Conservation (phyloP, 2,888 invertebrate genomes). For the Pemphredon lugubris region DNA sequence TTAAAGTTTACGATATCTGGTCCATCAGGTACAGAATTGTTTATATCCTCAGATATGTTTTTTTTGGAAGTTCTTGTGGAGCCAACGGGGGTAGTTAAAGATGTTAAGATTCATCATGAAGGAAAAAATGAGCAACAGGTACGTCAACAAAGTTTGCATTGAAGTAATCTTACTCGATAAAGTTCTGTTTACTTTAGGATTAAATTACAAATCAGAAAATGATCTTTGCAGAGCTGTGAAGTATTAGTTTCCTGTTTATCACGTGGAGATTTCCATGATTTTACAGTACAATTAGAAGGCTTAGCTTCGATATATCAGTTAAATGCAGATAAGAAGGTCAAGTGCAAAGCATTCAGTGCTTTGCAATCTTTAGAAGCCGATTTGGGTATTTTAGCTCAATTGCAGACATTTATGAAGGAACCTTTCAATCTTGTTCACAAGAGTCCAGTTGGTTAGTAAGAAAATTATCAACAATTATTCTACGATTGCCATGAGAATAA, state of each 20-base stretch:
- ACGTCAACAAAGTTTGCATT: constrained; percentile 1
- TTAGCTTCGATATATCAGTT: constrained; percentile 95
- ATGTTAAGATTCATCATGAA: constrained; percentile 96
- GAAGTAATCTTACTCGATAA: background rate
- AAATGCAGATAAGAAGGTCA: constrained; percentile 96
- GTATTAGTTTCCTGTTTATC: constrained; percentile 93
- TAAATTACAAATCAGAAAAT: background rate
- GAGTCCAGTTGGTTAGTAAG: constrained; percentile 89
- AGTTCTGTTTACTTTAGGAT: background rate
- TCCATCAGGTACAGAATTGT: constrained; percentile 90
- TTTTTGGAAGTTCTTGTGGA: constrained; percentile 95
- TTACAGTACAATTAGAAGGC: constrained; percentile 95
- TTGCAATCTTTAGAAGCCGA: constrained; percentile 96
- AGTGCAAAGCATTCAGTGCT: constrained; percentile 96
- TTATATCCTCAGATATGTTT: constrained; percentile 98
- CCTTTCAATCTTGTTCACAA: constrained; percentile 90
- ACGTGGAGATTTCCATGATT: constrained; percentile 94
- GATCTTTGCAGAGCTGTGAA: constrained; percentile 89
- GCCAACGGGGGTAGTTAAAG: constrained; percentile 90
- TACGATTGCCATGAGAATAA: background rate
- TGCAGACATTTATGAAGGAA: constrained; percentile 89
- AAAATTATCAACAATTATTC: background rate
- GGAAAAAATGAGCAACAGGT: constrained; percentile 86
- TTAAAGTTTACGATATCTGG: constrained; percentile 94
- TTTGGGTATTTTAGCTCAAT: constrained; percentile 89